Base-by-base conservation (phyloP, 1,140 invertebrate genomes). In the Diplogasteroides magnus region DNA sequence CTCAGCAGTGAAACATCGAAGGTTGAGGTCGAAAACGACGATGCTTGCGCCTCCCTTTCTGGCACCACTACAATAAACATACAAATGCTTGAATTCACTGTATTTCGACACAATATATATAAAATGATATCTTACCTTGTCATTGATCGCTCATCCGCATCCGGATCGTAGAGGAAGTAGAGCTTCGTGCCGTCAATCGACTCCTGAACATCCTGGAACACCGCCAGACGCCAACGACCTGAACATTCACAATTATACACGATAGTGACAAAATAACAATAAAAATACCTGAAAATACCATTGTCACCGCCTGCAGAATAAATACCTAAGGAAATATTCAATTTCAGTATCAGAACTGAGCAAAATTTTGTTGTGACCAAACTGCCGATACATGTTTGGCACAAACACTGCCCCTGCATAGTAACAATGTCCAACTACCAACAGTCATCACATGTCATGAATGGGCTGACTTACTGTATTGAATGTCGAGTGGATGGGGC, bases 81-180 rank as follows among this genome's bases (percentile, higher is more conserved):
- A 19, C 6, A 48, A 19, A 48, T 48, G n/a, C n/a, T n/a, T n/a
- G n/a, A n/a, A n/a, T n/a, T n/a, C n/a, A 48, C 19, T 48, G 19
- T 48, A 19, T 6, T 48, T 6, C 6, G 37, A 48, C 6, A 48
- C 37, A 48, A 48, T 48, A 19, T n/a, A 48, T 6, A 48, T 48
- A 48, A 48, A 19, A 19, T 6, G 37, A 48, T 11, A 48, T 6
- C 6, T 48, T 48, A 48, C 37, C 19, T 48, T 6, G 6, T 6
- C 19, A 19, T 6, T 11, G 37, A 6, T 48, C 73, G 69, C 48
- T 82, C 80, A 66, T 82, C 80, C 1, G 78, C 72, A 19, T 75
- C 31, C 14, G 81, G 81, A 74, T 82, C 80, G 58, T 82, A 82
- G 2, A 82, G 71, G 27, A 81, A 82, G 59, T 82, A 82, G 11